phyloP scores from a whole-genome alignment of 1,140 invertebrate genomes.

The Berghia stephanieae region DNA sequence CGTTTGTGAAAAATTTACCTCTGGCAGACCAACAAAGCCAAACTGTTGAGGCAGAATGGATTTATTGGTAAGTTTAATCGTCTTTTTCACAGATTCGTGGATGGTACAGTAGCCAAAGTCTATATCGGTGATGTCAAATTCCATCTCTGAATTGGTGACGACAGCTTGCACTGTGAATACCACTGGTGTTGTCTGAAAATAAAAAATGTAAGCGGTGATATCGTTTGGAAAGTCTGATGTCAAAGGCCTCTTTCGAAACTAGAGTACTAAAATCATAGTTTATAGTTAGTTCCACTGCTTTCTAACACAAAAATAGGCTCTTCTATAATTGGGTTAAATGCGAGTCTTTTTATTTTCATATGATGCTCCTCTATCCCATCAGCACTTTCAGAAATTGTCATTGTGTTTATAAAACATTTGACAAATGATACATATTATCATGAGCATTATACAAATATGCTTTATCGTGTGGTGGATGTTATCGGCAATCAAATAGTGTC shows the following conservation, averaged over 20 bases:
- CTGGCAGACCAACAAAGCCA: slow-evolving; percentile 65
- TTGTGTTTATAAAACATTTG: too few species aligned
- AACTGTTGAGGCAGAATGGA: slow-evolving; percentile 66
- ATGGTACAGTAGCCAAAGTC: slow-evolving; percentile 67
- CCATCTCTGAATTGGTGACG: slow-evolving; percentile 65
- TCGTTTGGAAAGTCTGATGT: background rate
- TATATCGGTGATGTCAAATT: slow-evolving; percentile 60
- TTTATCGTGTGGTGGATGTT: too few species aligned
- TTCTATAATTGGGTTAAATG: background rate
- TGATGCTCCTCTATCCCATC: too few species aligned
- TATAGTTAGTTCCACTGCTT: too few species aligned
- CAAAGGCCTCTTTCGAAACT: too few species aligned
- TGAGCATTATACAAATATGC: too few species aligned
- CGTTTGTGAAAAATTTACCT: slow-evolving; percentile 50
- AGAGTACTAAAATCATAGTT: too few species aligned
- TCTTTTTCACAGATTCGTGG: slow-evolving; percentile 59
- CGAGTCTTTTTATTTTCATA: too few species aligned
- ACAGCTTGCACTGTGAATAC: slow-evolving; percentile 64
- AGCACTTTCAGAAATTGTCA: too few species aligned
- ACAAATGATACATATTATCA: too few species aligned
- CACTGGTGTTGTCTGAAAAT: slow-evolving; percentile 59
- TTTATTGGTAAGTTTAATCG: slow-evolving; percentile 62
- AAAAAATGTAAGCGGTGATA: slow-evolving; percentile 3
- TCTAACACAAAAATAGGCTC: too few species aligned
- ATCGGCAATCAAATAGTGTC: too few species aligned